Percentiles rank a stretch among this genome's conserved stretches.
phyloP scores from a whole-genome alignment of 1,140 invertebrate genomes.

The Hycleus phaleratus region DNA sequence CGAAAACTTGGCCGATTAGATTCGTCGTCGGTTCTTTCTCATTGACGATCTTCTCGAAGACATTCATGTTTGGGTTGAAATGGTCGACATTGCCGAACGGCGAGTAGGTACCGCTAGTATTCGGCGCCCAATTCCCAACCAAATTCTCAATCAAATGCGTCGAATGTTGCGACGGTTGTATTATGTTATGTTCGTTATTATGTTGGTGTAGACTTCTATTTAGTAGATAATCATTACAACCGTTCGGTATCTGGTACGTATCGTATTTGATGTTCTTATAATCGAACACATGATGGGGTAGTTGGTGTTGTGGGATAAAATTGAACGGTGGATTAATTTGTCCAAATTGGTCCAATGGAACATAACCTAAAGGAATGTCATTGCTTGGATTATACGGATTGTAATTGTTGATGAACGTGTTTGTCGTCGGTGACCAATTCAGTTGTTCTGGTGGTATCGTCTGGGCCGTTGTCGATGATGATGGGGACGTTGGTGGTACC shows the following conservation, averaged over 20 bases:
- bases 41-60: constrained; percentile 21
- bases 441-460: no score
- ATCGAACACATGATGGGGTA: constrained; percentile 22
- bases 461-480: no score
- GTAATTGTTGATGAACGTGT: constrained; percentile 32
- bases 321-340: constrained; percentile 3
- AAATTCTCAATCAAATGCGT: constrained; percentile 63
- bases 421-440: no score
- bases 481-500: constrained; percentile 20
- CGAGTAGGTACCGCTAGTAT: constrained; percentile 71
- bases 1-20: constrained; percentile 2
- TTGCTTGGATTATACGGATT: constrained; percentile 13
- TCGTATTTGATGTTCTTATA: constrained; percentile 31
- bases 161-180: constrained; percentile 11
- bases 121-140: constrained; percentile 73
- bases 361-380: constrained; percentile 17
- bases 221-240: constrained; percentile 13
- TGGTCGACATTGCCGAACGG: constrained; percentile 58
- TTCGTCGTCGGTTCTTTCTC: constrained; percentile 6
- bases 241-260: constrained; percentile 19
- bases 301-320: constrained; percentile 1
- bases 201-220: constrained; percentile 2
- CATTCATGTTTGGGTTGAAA: constrained; percentile 28
- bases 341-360: constrained; percentile 22
- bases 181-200: neutral